These are phyloP conservation scores for Echinometra lucunter DNA, from an alignment of 53 echinoderm and acorn worm species.

Conservation along the genomic window DNA sequence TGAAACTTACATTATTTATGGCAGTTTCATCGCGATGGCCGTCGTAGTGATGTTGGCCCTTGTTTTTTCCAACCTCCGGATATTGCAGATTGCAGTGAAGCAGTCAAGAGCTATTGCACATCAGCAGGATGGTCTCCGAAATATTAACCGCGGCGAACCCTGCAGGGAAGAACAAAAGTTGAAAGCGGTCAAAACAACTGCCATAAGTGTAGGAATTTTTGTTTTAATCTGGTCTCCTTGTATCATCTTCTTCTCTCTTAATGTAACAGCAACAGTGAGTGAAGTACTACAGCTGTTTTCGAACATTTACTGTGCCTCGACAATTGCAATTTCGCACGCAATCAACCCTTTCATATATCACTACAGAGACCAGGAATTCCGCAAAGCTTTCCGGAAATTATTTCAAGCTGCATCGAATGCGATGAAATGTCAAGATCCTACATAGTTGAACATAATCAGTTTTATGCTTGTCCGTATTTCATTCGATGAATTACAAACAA, in stretches of 20 bases:
- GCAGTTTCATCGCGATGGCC: too few species aligned
- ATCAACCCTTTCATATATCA: background rate
- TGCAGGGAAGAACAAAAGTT: background rate
- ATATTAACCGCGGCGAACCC: conserved; percentile 1
- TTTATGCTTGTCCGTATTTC: too few species aligned
- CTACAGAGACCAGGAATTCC: background rate
- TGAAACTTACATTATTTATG: too few species aligned
- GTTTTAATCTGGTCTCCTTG: background rate
- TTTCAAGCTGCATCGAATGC: background rate
- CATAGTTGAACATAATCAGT: background rate
- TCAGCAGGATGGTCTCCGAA: background rate
- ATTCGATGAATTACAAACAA: too few species aligned
- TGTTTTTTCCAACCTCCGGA: background rate
- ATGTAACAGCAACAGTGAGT: background rate
- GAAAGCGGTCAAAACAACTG: background rate
- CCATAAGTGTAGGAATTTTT: background rate
- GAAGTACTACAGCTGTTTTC: background rate
- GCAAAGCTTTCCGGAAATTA: background rate
- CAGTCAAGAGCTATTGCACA: background rate
- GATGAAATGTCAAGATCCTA: background rate
- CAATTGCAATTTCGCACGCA: background rate
- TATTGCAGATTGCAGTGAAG: background rate
- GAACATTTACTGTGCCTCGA: background rate
- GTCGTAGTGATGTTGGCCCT: too few species aligned
- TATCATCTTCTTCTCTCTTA: background rate